Evolutionary conservation across 2,113 vertebrate species (phyloP).

Genomic region (Callionymus lyra): DNA sequence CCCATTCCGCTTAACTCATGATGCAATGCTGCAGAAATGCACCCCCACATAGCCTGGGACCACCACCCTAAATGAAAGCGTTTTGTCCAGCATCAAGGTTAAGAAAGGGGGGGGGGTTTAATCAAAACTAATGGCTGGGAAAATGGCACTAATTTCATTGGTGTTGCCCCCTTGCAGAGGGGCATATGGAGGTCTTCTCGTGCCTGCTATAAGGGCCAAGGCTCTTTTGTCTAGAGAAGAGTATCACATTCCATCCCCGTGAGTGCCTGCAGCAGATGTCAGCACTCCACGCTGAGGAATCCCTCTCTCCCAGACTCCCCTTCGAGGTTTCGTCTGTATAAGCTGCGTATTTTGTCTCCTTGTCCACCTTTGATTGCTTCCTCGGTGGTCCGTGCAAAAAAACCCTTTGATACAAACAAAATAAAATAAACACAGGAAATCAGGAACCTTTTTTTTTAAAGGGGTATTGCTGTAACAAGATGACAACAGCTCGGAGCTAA

Average conservation of each 20-base stretch:
- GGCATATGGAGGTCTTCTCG: slow-evolving; percentile 44
- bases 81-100: not conserved
- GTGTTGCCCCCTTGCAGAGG: slow-evolving; percentile 35
- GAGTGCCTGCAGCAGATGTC: slow-evolving; percentile 70
- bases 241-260: slow-evolving; percentile 70
- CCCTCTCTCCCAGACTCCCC: slow-evolving; percentile 31
- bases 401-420: slow-evolving; percentile 49
- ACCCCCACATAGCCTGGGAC: slow-evolving; percentile 34
- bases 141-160: slow-evolving; percentile 34
- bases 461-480: not conserved
- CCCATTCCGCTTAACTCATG: slow-evolving; percentile 62
- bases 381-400: slow-evolving; percentile 59
- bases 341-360: slow-evolving; percentile 57
- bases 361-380: slow-evolving; percentile 50
- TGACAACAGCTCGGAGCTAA: slow-evolving; percentile 16
- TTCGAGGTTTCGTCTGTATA: slow-evolving; percentile 55
- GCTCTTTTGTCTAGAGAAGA: slow-evolving; percentile 61
- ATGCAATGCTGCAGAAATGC: slow-evolving; percentile 65
- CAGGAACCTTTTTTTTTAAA: slow-evolving; percentile 45
- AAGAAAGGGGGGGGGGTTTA: slow-evolving; percentile 2
- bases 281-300: slow-evolving; percentile 66
- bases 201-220: slow-evolving; percentile 44
- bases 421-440: slow-evolving; percentile 62
- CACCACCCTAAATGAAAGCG: slow-evolving; percentile 32
- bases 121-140: slow-evolving; percentile 42